These are phyloP conservation scores for Sciaenops ocellatus DNA, from an alignment of 2,797 vertebrate species.

Conservation along the genomic window DNA sequence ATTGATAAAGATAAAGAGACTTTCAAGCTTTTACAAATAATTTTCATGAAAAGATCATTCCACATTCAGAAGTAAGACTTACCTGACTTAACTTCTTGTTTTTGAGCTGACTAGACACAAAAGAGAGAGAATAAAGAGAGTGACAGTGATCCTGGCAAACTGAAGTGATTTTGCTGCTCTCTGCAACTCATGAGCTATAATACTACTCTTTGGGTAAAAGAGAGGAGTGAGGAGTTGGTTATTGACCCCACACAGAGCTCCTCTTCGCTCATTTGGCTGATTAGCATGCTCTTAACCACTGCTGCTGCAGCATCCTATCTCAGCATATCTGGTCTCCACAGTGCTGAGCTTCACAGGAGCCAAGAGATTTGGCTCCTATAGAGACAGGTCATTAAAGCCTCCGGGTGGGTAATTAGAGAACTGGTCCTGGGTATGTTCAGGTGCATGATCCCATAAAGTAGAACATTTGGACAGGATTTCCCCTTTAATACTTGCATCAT, in stretches of 20 bases:
- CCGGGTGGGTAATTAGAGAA: neutral
- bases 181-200: neutral
- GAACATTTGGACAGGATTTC: constrained; percentile 2
- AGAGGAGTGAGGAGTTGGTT: neutral
- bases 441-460: neutral
- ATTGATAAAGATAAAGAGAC: neutral
- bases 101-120: neutral
- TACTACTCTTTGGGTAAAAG: neutral
- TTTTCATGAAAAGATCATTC: neutral
- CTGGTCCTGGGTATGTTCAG: neutral
- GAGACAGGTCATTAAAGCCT: neutral
- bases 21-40: neutral
- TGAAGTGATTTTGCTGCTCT: constrained; percentile 1
- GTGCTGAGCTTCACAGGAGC: neutral
- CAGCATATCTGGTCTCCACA: constrained; percentile 6
- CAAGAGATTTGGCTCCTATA: constrained; percentile 10
- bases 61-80: neutral
- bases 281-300: neutral
- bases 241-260: neutral
- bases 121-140: neutral
- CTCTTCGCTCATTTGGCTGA: constrained; percentile 1
- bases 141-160: neutral
- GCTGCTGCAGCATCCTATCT: constrained; percentile 12
- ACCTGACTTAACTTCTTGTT: neutral
- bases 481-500: neutral